Evolutionary conservation across 2,888 invertebrate genomes (phyloP).

Genomic region (Athripsodes cinereus): DNA sequence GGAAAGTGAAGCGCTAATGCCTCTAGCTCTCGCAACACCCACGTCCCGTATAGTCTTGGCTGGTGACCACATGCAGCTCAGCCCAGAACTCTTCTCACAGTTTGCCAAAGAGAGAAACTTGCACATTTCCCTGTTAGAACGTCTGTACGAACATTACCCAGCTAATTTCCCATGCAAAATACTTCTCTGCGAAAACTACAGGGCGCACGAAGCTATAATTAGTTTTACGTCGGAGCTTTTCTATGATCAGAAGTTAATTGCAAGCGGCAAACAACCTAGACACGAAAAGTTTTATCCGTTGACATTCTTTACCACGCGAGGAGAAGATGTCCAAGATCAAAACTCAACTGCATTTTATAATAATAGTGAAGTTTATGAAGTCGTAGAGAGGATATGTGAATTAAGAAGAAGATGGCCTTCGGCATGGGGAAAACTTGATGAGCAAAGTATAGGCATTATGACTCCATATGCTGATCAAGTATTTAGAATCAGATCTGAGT

Average conservation of each 20-base stretch:
- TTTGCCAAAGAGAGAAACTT: conserved; percentile 64
- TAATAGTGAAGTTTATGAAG: conserved; percentile 73
- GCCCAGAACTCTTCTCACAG: conserved; percentile 73
- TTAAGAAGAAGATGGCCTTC: conserved; percentile 68
- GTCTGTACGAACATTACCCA: conserved; percentile 72
- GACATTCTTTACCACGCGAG: conserved; percentile 73
- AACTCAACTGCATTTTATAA: conserved; percentile 78
- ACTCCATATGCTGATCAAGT: conserved; percentile 80
- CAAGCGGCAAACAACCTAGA: conserved; percentile 64
- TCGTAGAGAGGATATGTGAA: conserved; percentile 68
- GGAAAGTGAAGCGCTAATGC: conserved; percentile 80
- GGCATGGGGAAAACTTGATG: conserved; percentile 67
- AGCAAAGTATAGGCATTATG: conserved; percentile 77
- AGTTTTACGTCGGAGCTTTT: conserved; percentile 76
- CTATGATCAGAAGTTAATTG: conserved; percentile 69
- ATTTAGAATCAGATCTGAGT: conserved; percentile 66
- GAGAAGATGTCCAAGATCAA: conserved; percentile 72
- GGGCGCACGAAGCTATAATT: conserved; percentile 76
- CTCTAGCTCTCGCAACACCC: conserved; percentile 65
- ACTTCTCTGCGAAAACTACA: conserved; percentile 72
- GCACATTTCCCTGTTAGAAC: conserved; percentile 68
- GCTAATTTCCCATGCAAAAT: conserved; percentile 70
- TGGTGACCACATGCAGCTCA: conserved; percentile 82
- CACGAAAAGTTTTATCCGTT: conserved; percentile 68
- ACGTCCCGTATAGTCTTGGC: conserved; percentile 72